These are phyloP conservation scores for Patiria miniata DNA, from an alignment of 35 echinoderm and acorn worm genomes.

Conservation along the genomic window DNA sequence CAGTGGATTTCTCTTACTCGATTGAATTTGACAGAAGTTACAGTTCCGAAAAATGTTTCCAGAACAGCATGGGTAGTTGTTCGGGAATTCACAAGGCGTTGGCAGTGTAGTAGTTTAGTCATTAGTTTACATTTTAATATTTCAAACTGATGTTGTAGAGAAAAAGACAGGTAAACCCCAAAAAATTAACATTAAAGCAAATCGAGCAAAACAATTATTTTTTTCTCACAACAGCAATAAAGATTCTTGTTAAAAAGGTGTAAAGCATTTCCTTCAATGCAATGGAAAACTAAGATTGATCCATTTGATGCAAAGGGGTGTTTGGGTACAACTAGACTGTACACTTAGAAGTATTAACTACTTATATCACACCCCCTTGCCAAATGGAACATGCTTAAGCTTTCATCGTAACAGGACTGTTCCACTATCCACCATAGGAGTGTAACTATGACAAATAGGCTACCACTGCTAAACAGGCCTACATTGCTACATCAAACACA, in stretches of 20 bases:
- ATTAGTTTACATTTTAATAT: conserved; percentile 1
- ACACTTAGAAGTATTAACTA: not conserved
- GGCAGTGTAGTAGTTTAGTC: conserved; percentile 3
- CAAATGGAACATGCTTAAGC: conserved; percentile 5
- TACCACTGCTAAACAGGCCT: conserved; percentile 4
- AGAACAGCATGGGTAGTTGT: conserved; percentile 30
- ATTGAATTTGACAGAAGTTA: not conserved
- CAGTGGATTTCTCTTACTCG: not conserved
- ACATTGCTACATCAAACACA: conserved; percentile 11
- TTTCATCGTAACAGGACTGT: not conserved
- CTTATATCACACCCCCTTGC: not conserved
- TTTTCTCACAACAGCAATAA: not conserved
- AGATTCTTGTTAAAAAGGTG: not conserved
- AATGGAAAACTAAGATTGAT: conserved; percentile 4
- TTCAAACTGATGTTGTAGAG: not conserved
- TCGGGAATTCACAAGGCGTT: conserved; percentile 25
- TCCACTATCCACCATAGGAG: conserved; percentile 1
- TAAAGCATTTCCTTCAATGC: not conserved
- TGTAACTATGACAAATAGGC: not conserved
- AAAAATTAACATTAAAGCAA: not conserved
- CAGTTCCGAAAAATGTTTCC: not conserved
- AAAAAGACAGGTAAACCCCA: not conserved
- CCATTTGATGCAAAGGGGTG: not conserved
- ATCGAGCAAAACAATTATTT: not conserved
- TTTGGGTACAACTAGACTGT: not conserved